Base-by-base conservation (phyloP, 2,113 vertebrate genomes). In the Rhinoderma darwinii region DNA sequence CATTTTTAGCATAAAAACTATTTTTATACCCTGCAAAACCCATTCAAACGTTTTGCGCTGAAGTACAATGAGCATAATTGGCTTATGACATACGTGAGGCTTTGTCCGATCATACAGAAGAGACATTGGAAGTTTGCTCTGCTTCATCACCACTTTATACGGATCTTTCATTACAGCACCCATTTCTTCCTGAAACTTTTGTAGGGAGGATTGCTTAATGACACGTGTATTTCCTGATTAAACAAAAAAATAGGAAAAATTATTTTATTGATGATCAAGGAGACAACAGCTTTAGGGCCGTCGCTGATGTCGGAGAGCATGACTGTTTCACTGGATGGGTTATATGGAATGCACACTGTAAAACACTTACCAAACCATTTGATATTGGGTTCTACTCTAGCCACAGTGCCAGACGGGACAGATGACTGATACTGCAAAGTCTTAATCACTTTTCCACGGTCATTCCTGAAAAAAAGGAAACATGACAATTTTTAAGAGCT, bases 121-220 rank as follows among this genome's bases (percentile, higher is more conserved):
- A 41, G 97, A 98, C 96, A 99, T 98, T 0, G 98, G 98, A 18
- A 99, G 89, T 90, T 97, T 98, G 90, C 91, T 98, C 25, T 95
- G 96, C 90, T 92, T 97, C 97, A 99, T 98, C 88, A 99, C 94
- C 74, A 99, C 97, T 87, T 94, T 95, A 89, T 99, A 99, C 0
- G 98, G 97, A 90, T 99, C 96, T 75, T 97, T 99, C 93, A 97
- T 93, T 22, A 99, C 92, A 0, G 90, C 92, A 32, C 94, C 95
- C 97, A 99, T 99, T 90, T 99, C 98, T 0, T 99, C 97, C 90
- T 98, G 97, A 90, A 99, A 99, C 75, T 95, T 98, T 91, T 99
- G 98, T 0, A 99, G 94, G 41, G 97, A 98, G 0, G 97, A 96
- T 39, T 99, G 98, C 92, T 98, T 99, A 92, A 99, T 98, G 78